phyloP scores from a whole-genome alignment of 2,888 invertebrate species.

The Cristatella mucedo region DNA sequence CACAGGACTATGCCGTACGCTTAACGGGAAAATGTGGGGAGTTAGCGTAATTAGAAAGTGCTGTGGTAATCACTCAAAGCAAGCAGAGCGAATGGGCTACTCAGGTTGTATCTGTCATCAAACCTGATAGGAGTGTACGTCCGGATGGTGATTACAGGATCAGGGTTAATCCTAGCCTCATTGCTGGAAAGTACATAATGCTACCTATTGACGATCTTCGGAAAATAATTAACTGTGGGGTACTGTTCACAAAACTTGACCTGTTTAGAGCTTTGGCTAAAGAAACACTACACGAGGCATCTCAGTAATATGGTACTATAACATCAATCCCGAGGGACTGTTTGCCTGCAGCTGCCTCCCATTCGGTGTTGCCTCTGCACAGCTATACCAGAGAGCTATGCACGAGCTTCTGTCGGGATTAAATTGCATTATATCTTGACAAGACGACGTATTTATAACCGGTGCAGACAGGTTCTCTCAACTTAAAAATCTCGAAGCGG shows the following conservation, averaged over 20 bases:
- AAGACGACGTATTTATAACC: slow-evolving; percentile 12
- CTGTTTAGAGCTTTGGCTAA: slow-evolving; percentile 15
- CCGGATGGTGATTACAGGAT: background rate
- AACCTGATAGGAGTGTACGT: background rate
- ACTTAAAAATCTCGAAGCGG: background rate
- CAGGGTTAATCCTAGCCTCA: background rate
- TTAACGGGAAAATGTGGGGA: too few relatives aligned
- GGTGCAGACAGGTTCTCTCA: slow-evolving; percentile 5
- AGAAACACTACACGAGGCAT: slow-evolving; percentile 12
- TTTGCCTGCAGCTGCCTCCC: slow-evolving; percentile 13
- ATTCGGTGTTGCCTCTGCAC: slow-evolving; percentile 15
- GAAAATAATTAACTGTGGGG: background rate
- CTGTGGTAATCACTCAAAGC: too few relatives aligned
- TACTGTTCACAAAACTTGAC: slow-evolving; percentile 15
- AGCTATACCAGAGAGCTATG: slow-evolving; percentile 15
- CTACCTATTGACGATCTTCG: background rate
- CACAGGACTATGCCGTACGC: too few relatives aligned
- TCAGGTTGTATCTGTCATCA: slow-evolving; percentile 1
- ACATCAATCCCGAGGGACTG: too few relatives aligned
- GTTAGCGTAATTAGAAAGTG: too few relatives aligned
- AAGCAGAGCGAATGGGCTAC: too few relatives aligned
- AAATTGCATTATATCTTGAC: slow-evolving; percentile 3
- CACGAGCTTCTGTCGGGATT: slow-evolving; percentile 13
- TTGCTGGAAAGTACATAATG: background rate
- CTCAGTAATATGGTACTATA: slow-evolving; percentile 13